Conservation (phyloP, 2,797 vertebrate species). For the Sebastes reedi region DNA sequence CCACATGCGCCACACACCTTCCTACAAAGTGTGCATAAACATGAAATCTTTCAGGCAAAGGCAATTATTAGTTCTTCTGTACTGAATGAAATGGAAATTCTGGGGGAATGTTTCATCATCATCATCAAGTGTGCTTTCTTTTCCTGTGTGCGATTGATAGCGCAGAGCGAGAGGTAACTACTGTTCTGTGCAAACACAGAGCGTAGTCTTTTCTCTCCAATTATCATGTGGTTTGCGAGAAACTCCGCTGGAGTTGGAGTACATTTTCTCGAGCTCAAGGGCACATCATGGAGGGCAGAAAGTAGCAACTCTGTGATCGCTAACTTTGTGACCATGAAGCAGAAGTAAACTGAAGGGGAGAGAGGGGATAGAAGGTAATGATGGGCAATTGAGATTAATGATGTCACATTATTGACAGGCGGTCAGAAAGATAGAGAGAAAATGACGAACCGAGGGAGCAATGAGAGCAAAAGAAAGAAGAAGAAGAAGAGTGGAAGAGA, state of each 20-base stretch:
- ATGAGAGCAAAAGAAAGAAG: neutral
- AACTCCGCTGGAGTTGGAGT: slow-evolving; percentile 1
- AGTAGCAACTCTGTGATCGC: neutral
- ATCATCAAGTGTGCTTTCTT: slow-evolving; percentile 16
- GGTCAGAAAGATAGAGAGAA: slow-evolving; percentile 17
- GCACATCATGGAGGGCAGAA: neutral
- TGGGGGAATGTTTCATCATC: slow-evolving; percentile 15
- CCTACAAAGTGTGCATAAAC: neutral
- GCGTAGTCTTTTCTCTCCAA: slow-evolving; percentile 10
- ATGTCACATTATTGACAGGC: slow-evolving; percentile 55
- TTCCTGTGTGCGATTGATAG: neutral
- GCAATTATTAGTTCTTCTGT: slow-evolving; percentile 22
- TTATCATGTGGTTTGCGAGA: slow-evolving; percentile 35
- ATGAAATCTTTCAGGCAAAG: neutral
- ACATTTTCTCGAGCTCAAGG: slow-evolving; percentile 29
- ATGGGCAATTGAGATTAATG: slow-evolving; percentile 54
- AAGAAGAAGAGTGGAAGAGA: neutral
- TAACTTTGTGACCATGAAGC: slow-evolving; percentile 32
- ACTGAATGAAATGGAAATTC: slow-evolving; percentile 1
- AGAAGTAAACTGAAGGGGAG: slow-evolving; percentile 26
- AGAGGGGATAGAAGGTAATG: slow-evolving; percentile 29
- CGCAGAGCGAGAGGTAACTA: slow-evolving; percentile 10
- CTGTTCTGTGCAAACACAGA: slow-evolving; percentile 21
- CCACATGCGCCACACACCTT: neutral
- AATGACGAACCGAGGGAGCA: slow-evolving; percentile 5